Percentiles rank a stretch among this genome's conserved stretches.
These are phyloP conservation scores for Leiothrix lutea DNA, from an alignment of 2,113 vertebrate species.

Conservation along the genomic window DNA sequence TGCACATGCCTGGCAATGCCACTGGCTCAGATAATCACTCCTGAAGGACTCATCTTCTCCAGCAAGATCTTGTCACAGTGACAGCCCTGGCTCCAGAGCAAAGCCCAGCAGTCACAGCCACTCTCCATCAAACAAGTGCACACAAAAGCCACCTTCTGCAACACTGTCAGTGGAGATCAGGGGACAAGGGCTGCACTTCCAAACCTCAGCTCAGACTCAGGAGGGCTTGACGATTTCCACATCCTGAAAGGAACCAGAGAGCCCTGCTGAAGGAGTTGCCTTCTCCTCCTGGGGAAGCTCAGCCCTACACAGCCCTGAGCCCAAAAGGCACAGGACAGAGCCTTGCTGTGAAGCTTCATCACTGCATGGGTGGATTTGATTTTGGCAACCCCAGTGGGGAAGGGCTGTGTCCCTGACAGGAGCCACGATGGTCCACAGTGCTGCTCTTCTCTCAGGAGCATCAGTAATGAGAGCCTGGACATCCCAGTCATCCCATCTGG, in stretches of 20 bases:
- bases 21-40: not conserved
- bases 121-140: not conserved
- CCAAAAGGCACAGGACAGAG: not conserved
- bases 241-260: not conserved
- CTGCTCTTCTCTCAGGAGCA: not conserved
- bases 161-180: not conserved
- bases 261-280: not conserved
- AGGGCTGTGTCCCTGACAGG: not conserved
- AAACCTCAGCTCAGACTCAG: not conserved
- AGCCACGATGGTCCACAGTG: not conserved
- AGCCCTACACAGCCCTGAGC: not conserved
- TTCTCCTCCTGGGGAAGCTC: not conserved
- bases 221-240: not conserved
- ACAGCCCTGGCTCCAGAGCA: rapidly evolving
- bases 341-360: not conserved
- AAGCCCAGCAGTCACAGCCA: constrained; percentile 3
- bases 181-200: not conserved
- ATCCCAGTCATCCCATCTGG: rapidly evolving
- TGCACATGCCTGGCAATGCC: not conserved
- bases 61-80: not conserved
- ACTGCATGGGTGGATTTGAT: rapidly evolving
- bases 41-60: not conserved
- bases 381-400: not conserved
- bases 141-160: not conserved
- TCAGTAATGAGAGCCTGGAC: not conserved